A percentile compares a stretch with the other conserved stretches of the same genome.
Evolutionary conservation across 2,113 vertebrate species (phyloP).

Genomic region (Sclerurus mexicanus): DNA sequence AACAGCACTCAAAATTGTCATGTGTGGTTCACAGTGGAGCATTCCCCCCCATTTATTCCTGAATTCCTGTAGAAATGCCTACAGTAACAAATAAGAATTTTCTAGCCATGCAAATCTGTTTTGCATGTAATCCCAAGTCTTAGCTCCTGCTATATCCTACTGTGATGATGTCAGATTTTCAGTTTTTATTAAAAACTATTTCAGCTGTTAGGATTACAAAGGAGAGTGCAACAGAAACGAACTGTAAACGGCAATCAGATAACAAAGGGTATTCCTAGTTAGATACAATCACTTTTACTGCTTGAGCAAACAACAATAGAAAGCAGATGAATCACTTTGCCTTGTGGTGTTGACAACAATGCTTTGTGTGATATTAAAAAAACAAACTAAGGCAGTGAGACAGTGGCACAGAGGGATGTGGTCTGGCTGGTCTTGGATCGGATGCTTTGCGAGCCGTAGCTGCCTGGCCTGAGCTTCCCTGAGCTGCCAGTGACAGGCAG

Average conservation of each 20-base stretch:
- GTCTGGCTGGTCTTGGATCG: rapidly evolving
- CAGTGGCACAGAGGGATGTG: rapidly evolving
- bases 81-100: not conserved
- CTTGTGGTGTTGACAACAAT: not conserved
- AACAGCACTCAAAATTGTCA: not conserved
- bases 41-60: not conserved
- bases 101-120: not conserved
- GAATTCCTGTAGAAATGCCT: not conserved
- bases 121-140: not conserved
- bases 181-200: not conserved
- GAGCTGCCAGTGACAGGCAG: rapidly evolving
- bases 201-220: not conserved
- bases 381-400: not conserved
- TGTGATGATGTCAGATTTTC: not conserved
- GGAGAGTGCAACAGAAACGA: not conserved
- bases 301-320: not conserved
- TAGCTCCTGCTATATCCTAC: not conserved
- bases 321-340: not conserved
- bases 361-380: not conserved
- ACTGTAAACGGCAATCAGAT: not conserved
- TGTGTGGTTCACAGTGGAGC: not conserved
- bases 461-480: rapidly evolving
- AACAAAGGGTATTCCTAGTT: not conserved
- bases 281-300: not conserved
- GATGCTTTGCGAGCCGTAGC: not conserved